Evolutionary conservation across 2,113 vertebrate species (phyloP), one percentile per base, ranked within the genome.

Genomic region (Psophia crepitans): DNA sequence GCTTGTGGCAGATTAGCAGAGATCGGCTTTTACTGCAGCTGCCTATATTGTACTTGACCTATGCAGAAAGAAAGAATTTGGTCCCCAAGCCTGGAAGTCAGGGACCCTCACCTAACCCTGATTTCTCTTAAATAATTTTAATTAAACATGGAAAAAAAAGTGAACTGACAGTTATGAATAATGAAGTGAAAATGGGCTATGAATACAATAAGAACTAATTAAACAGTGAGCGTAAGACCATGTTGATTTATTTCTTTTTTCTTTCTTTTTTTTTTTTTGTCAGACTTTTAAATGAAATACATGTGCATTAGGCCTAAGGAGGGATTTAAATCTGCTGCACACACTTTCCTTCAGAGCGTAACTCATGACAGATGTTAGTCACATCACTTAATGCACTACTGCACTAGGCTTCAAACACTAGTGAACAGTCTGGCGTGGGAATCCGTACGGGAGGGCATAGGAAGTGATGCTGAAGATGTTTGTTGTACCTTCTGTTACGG

Each of bases 191-290:
- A 97, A 94, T 30, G 43, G 57, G 56, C 68, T 94, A 94, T 53
- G 94, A 90, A 79, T 90, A 94, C 90, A 97, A 93, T 92, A 92
- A 78, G 79, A 93, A 89, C 69, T 94, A 94, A 97, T 97, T 97
- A 96, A 97, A 90, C 79, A 78, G 69, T 44, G 68, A 96, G 92
- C 71, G 88, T 60, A 96, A 85, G 73, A 87, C 65, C 43, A 66
- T 37, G 60, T 33, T 86, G 87, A 86, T 79, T 95, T 94, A 61
- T 94, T 85, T 60, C 44, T 7, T 11, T 21, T n/a, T 53, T 56
- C 49, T 60, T 49, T 63, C 56, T 83, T 48, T 9, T 56, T 27
- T 51, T 51, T 51, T 51, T 51, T 53, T 11, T 21, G 46, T 85
- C 79, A 93, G 88, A 82, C 37, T 94, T 86, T 80, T 90, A 96